Conservation (phyloP, 1,140 invertebrate species). For the Drosophila ogumai region DNA sequence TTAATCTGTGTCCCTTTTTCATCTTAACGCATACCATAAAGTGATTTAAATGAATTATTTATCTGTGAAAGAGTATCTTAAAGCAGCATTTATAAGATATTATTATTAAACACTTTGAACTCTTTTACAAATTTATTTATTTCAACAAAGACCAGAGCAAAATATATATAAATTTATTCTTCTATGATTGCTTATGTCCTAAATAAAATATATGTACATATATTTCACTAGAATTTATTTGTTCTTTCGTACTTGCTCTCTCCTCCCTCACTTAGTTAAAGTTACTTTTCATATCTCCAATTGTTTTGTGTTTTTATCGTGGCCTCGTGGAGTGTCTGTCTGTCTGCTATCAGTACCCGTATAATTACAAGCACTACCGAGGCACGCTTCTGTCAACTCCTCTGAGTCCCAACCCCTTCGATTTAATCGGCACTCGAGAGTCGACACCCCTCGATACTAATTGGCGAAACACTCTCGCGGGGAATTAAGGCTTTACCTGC, state of each 20-base stretch:
- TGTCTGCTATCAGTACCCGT: slow-evolving; percentile 26
- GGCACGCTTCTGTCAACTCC: slow-evolving; percentile 30
- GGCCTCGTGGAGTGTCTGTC: slow-evolving; percentile 13
- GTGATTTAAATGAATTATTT: slow-evolving; percentile 12
- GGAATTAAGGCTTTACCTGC: slow-evolving; percentile 52
- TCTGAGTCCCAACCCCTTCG: background rate
- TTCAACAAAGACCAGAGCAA: too few species aligned
- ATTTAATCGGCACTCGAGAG: slow-evolving; percentile 55
- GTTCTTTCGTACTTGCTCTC: background rate
- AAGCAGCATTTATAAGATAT: background rate
- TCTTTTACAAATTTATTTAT: background rate
- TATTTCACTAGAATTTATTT: background rate
- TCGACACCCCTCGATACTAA: slow-evolving; percentile 67
- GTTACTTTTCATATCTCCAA: slow-evolving; percentile 1
- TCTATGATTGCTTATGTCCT: background rate
- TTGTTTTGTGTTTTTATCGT: slow-evolving; percentile 6
- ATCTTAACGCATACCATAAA: slow-evolving; percentile 1
- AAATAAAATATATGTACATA: background rate
- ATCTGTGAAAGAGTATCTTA: background rate
- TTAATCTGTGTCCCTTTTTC: slow-evolving; percentile 8
- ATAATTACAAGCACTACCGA: slow-evolving; percentile 34
- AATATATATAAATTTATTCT: background rate
- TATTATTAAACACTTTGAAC: background rate
- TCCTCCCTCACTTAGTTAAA: background rate
- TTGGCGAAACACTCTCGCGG: slow-evolving; percentile 65